These are phyloP conservation scores for Myrmecophaga tridactyla DNA, from an alignment of 2,113 vertebrate species.

Conservation along the genomic window DNA sequence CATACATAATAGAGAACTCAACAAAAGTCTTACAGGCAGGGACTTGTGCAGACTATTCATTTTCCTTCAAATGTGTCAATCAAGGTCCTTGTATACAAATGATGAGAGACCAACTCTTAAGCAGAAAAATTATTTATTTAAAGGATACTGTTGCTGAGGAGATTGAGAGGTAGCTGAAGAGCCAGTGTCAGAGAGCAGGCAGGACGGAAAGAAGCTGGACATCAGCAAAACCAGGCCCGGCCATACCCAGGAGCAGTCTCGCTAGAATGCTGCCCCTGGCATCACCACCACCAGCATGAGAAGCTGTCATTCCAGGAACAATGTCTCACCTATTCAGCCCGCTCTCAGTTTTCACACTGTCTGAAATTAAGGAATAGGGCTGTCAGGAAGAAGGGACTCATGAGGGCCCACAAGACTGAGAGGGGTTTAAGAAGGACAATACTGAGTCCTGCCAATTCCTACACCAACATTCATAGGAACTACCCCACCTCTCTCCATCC, in stretches of 20 bases:
- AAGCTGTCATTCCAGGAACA: fast-evolving
- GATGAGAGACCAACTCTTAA: background rate
- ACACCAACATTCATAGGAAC: fast-evolving
- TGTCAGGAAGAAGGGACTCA: background rate
- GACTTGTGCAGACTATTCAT: background rate
- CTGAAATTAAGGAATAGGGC: background rate
- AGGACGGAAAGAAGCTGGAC: background rate
- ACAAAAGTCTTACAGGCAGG: fast-evolving
- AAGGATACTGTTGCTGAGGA: background rate
- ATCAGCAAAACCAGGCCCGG: background rate
- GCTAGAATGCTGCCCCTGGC: background rate
- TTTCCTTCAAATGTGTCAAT: background rate
- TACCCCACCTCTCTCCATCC: background rate
- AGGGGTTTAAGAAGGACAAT: background rate
- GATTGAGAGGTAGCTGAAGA: background rate
- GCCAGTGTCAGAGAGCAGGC: background rate
- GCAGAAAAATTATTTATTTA: background rate
- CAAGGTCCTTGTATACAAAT: background rate
- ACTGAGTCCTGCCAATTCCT: background rate
- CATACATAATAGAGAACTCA: background rate
- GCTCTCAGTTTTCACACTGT: background rate
- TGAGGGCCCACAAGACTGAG: background rate
- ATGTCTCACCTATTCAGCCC: background rate
- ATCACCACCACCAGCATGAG: fast-evolving
- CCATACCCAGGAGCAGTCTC: background rate